Conservation (phyloP, 2,113 vertebrate species). For the Dermatemys mawii region DNA sequence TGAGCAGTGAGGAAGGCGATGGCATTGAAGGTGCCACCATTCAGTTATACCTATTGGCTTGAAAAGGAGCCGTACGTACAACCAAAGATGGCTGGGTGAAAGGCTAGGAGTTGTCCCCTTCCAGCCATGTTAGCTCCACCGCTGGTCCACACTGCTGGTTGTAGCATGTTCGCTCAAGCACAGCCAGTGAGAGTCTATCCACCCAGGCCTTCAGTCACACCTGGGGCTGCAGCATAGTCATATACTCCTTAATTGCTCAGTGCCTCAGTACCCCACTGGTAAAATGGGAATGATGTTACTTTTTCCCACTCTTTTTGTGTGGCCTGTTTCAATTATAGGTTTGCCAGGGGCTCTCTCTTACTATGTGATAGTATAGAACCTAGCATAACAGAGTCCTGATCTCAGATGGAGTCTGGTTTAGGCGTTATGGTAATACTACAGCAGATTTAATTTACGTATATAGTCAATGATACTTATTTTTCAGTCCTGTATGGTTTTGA, state of each 20-base stretch:
- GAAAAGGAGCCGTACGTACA: background rate
- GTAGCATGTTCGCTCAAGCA: background rate
- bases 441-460: background rate
- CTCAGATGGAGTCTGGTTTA: background rate
- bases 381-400: background rate
- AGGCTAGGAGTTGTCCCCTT: background rate
- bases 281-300: background rate
- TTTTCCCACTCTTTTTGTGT: background rate
- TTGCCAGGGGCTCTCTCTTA: background rate
- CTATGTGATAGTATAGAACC: background rate
- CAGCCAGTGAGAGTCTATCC: background rate
- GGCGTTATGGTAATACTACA: accelerated
- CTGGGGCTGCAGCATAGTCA: background rate
- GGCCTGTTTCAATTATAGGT: background rate
- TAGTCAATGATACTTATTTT: accelerated
- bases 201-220: background rate
- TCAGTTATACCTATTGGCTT: background rate
- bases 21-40: too few species aligned
- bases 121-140: background rate
- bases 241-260: background rate
- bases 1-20: too few species aligned
- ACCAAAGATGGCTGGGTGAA: background rate
- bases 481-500: background rate
- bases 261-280: background rate
- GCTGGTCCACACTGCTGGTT: background rate